phyloP scores from a whole-genome alignment of 2,113 vertebrate genomes.

The Manacus vitellinus region DNA sequence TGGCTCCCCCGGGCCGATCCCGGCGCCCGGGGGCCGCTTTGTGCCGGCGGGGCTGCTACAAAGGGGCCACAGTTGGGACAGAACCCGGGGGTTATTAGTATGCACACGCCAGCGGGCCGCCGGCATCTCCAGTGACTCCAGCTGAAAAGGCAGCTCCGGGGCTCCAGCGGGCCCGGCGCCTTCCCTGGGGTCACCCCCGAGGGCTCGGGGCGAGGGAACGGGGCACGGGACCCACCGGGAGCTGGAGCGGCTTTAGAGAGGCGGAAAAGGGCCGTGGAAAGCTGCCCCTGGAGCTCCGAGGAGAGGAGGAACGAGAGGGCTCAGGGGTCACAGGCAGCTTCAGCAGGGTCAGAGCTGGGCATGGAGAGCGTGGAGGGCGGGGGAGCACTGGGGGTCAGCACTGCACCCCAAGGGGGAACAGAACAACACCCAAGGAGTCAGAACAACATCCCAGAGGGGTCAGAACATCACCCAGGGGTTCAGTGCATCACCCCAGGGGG shows the following conservation, averaged over 20 bases:
- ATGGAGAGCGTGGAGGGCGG: background rate
- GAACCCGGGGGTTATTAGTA: constrained; percentile 14
- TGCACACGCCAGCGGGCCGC: background rate
- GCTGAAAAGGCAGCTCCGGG: constrained; percentile 25
- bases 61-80: constrained; percentile 20
- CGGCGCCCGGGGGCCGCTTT: constrained; percentile 18
- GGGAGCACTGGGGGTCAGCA: fast-evolving
- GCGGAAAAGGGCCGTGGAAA: background rate
- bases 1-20: constrained; percentile 17
- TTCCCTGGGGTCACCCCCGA: background rate
- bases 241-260: background rate
- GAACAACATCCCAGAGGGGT: background rate
- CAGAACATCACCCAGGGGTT: background rate
- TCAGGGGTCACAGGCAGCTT: background rate
- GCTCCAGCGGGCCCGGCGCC: background rate
- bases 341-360: background rate
- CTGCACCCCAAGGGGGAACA: background rate
- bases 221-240: background rate
- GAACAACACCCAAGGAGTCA: too few species aligned
- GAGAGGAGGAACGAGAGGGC: background rate
- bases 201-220: background rate
- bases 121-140: constrained; percentile 17
- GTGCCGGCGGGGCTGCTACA: background rate
- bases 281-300: background rate
- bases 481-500: background rate